Base-by-base conservation (phyloP, 2,888 invertebrate species). In the Aporophyla nigra region DNA sequence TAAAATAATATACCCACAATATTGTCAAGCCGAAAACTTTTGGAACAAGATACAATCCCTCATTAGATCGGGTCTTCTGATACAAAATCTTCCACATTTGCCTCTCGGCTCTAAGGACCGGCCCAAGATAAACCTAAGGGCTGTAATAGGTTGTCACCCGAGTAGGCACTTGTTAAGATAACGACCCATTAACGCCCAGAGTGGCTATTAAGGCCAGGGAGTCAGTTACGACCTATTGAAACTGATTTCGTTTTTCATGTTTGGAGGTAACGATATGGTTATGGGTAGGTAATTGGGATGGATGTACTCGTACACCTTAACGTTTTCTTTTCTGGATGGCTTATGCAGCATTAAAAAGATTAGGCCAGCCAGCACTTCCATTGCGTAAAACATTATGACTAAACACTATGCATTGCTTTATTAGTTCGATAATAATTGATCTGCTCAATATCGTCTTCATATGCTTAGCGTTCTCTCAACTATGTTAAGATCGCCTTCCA, bases 141-240 rank as follows among this genome's bases (percentile, higher is more conserved):
- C 59, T 69, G 83, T 86, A 85, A 87, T 82, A 87, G 79, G 80
- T 83, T 87, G 86, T 84, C 87, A 85, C 71, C 69, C 58, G 76
- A 88, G 85, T 70, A 80, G 82, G 76, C 80, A 84, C 87, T 87
- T 81, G 85, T 87, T 87, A 85, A 85, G 89, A 85, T 87, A 88
- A 87, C 87, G 84, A 69, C 63, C 85, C 82, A 88, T 89, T 89
- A 89, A 86, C 80, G 80, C 69, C 49, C 76, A 61, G 77, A 87
- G 87, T 86, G 86, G 78, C 87, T 81, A 83, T 84, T 85, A 86
- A 77, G 79, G 6, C 72, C 61, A 63, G 59, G 76, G 84, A 85
- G 77, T 84, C 84, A 71, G 86, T 86, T 86, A 86, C 85, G 73
- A 62, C 53, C 81, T 77, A 81, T 85, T 71, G 81, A 78, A 74